Conservation (phyloP, 2,888 invertebrate species). For the Agrotis ipsilon region DNA sequence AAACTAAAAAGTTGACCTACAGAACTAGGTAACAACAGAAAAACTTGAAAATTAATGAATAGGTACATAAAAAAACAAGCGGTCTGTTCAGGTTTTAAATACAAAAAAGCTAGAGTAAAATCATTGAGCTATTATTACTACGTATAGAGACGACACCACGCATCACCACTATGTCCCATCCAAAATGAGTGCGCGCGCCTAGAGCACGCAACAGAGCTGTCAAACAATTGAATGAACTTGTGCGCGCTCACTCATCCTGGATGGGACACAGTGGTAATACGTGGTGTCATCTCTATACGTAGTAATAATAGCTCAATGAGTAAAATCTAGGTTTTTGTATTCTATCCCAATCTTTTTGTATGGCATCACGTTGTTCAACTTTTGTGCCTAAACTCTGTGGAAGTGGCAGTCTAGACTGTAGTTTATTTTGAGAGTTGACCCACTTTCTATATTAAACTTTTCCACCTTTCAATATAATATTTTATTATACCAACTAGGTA, state of each 20-base stretch:
- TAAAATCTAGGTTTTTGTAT: constrained; percentile 11
- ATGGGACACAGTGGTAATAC: too few relatives aligned
- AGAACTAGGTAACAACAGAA: background rate
- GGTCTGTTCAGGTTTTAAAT: too few relatives aligned
- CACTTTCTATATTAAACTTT: constrained; percentile 15
- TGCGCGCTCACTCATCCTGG: too few relatives aligned
- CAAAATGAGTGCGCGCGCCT: too few relatives aligned
- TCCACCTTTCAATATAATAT: constrained; percentile 11
- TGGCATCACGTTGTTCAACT: background rate
- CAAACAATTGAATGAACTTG: too few relatives aligned
- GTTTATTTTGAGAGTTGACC: constrained; percentile 55
- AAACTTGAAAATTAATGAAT: constrained; percentile 3
- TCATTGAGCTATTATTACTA: too few relatives aligned
- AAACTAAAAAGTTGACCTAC: constrained; percentile 12
- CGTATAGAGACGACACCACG: too few relatives aligned
- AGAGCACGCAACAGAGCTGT: too few relatives aligned
- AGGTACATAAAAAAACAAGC: too few relatives aligned
- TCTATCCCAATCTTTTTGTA: constrained; percentile 15
- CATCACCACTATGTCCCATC: too few relatives aligned
- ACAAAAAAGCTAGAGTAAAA: constrained; percentile 7
- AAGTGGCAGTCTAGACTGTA: constrained; percentile 44
- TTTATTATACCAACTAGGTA: background rate
- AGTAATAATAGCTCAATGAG: background rate
- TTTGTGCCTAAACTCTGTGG: constrained; percentile 2
- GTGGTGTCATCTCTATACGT: too few relatives aligned